Evolutionary conservation across 2,113 vertebrate genomes (phyloP).

Genomic region (Hypocryptadius cinnamomeus): DNA sequence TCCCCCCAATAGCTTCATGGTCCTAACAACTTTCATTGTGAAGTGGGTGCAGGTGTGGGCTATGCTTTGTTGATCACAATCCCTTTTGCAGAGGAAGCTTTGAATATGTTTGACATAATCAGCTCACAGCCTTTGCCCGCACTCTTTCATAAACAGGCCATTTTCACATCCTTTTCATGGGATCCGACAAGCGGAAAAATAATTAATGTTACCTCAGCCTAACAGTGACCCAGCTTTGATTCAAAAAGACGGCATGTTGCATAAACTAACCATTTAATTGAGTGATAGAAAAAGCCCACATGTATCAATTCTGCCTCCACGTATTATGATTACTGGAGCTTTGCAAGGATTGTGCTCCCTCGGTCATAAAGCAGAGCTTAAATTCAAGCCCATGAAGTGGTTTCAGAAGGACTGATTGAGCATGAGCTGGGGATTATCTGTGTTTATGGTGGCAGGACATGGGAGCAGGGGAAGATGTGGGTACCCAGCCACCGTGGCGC

Average conservation of each 20-base stretch:
- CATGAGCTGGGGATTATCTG: constrained; percentile 33
- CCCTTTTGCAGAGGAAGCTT: constrained; percentile 82
- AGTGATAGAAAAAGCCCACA: constrained; percentile 74
- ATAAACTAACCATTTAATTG: constrained; percentile 90
- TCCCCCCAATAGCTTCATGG: constrained; percentile 64
- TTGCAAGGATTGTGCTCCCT: constrained; percentile 48
- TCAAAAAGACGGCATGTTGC: constrained; percentile 83
- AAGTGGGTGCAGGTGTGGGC: constrained; percentile 82
- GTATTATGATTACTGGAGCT: constrained; percentile 57
- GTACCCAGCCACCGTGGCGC: background rate
- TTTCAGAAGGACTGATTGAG: constrained; percentile 13
- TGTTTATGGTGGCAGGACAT: background rate
- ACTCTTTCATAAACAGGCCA: constrained; percentile 78
- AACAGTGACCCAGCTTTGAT: constrained; percentile 87
- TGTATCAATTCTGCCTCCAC: constrained; percentile 67
- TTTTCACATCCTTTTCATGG: constrained; percentile 86
- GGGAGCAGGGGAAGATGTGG: background rate
- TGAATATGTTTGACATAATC: constrained; percentile 97
- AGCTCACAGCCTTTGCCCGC: constrained; percentile 85
- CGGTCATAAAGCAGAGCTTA: constrained; percentile 53
- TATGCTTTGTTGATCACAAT: constrained; percentile 94
- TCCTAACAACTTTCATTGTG: constrained; percentile 73
- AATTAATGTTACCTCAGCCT: constrained; percentile 99
- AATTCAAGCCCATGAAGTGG: background rate
- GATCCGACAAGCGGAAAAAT: constrained; percentile 99